Conservation (phyloP, 2,797 vertebrate genomes). For the Erpetoichthys calabaricus region DNA sequence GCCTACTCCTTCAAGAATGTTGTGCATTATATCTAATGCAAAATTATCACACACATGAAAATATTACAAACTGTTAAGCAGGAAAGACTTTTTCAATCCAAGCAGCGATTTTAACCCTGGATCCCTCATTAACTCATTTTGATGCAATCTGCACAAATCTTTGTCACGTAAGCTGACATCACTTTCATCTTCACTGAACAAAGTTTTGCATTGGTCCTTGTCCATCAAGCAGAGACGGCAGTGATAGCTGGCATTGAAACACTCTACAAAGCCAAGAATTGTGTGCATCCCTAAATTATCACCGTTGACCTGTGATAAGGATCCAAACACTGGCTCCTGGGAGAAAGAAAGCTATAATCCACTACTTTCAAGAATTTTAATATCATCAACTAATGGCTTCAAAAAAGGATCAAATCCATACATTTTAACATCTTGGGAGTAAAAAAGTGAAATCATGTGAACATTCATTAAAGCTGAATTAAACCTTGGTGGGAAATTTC, state of each 20-base stretch:
- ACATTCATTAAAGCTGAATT: slow-evolving; percentile 15
- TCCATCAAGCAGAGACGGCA: slow-evolving; percentile 19
- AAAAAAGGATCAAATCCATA: slow-evolving; percentile 14
- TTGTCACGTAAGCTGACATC: too few species aligned
- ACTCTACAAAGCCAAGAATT: slow-evolving; percentile 17
- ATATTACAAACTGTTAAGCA: too few species aligned
- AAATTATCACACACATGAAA: too few species aligned
- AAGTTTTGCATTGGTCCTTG: slow-evolving; percentile 18
- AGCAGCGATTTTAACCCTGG: too few species aligned
- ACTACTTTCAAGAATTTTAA: slow-evolving; percentile 14
- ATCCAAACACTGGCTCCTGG: slow-evolving; percentile 10
- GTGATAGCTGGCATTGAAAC: slow-evolving; percentile 17
- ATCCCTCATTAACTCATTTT: too few species aligned
- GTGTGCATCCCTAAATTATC: slow-evolving; percentile 15
- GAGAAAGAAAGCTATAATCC: slow-evolving; percentile 16
- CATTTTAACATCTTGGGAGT: slow-evolving; percentile 16
- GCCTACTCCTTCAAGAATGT: too few species aligned
- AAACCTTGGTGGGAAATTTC: slow-evolving; percentile 15
- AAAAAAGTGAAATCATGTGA: slow-evolving; percentile 11
- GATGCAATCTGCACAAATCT: too few species aligned
- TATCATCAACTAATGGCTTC: slow-evolving; percentile 7
- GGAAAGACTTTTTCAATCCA: too few species aligned
- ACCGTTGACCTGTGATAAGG: slow-evolving; percentile 16
- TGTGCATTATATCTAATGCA: too few species aligned
- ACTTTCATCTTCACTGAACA: too few species aligned